A percentile compares a stretch with the other conserved stretches of the same genome.
Evolutionary conservation across 30 jellyfish, hydroid and myxozoan genomes (phyloP).

Genomic region (Hydractinia echinata): DNA sequence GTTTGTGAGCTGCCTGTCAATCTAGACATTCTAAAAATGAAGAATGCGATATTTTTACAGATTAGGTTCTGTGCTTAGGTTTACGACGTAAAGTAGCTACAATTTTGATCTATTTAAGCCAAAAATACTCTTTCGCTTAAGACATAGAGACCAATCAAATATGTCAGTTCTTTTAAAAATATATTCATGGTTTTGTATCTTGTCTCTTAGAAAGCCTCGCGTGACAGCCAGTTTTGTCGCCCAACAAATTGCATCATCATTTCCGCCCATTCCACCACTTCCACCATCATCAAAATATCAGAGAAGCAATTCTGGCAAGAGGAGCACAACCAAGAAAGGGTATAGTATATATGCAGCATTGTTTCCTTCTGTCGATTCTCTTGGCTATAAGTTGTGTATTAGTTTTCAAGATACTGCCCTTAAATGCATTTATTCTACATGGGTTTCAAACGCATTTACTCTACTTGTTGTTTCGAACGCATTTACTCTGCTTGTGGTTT

Average conservation of each 20-base stretch:
- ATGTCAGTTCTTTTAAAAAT: not conserved
- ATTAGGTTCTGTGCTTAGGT: not conserved
- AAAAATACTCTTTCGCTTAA: not conserved
- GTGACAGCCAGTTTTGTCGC: conserved; percentile 93
- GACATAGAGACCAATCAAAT: not conserved
- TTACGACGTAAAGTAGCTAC: not conserved
- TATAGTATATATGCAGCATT: not conserved
- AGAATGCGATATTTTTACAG: too few species aligned
- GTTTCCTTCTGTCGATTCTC: too few species aligned
- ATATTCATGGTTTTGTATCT: not conserved
- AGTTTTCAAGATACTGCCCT: too few species aligned
- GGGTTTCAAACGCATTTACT: too few species aligned
- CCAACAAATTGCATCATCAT: conserved; percentile 91
- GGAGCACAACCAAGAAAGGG: conserved; percentile 21
- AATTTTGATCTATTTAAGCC: not conserved
- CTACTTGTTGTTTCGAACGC: too few species aligned
- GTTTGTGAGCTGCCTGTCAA: too few species aligned
- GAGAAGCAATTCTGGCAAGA: conserved; percentile 29
- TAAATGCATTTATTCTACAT: too few species aligned
- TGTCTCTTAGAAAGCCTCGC: conserved; percentile 84
- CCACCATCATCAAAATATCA: conserved; percentile 46
- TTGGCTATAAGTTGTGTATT: too few species aligned
- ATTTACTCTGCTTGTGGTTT: too few species aligned
- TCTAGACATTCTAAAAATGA: too few species aligned
- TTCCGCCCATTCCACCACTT: conserved; percentile 70